phyloP scores from a whole-genome alignment of 2,113 vertebrate genomes.

The Corythaeola cristata region DNA sequence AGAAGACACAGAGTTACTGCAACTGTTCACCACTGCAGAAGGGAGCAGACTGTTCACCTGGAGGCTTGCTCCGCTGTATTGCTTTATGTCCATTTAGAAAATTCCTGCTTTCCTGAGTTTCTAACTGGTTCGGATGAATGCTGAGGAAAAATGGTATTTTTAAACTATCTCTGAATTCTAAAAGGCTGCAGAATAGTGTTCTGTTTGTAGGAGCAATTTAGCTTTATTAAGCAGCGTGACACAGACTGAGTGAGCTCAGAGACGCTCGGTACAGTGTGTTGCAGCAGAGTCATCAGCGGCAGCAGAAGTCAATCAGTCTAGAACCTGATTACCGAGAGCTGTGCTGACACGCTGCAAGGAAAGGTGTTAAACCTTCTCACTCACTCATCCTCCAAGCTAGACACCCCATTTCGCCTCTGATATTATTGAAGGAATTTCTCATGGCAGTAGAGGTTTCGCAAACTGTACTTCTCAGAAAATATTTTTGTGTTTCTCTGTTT shows the following conservation, averaged over 20 bases:
- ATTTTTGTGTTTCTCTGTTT: not conserved
- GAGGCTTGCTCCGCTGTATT: not conserved
- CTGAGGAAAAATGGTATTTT: conserved; percentile 37
- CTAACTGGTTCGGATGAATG: conserved; percentile 3
- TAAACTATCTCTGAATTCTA: conserved; percentile 34
- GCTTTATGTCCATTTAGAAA: conserved; percentile 10
- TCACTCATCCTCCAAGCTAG: not conserved
- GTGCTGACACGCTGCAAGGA: not conserved
- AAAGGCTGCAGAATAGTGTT: conserved; percentile 38
- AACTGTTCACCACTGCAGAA: not conserved
- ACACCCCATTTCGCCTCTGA: not conserved
- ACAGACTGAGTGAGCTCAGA: not conserved
- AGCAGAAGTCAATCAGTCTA: not conserved
- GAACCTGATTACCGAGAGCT: not conserved
- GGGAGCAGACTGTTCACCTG: not conserved
- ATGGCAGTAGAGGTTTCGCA: not conserved
- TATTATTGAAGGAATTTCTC: not conserved
- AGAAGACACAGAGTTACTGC: not conserved
- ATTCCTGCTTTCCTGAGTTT: conserved; percentile 38
- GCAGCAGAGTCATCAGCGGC: not conserved
- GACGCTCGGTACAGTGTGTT: not conserved
- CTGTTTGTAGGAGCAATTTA: conserved; percentile 55
- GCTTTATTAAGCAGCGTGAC: conserved; percentile 63
- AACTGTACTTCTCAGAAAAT: not conserved
- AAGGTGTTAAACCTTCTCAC: not conserved